Percentiles rank a stretch among this genome's conserved stretches.
Conservation (phyloP, 2,113 vertebrate species). For the Plecturocebus donacophilus region DNA sequence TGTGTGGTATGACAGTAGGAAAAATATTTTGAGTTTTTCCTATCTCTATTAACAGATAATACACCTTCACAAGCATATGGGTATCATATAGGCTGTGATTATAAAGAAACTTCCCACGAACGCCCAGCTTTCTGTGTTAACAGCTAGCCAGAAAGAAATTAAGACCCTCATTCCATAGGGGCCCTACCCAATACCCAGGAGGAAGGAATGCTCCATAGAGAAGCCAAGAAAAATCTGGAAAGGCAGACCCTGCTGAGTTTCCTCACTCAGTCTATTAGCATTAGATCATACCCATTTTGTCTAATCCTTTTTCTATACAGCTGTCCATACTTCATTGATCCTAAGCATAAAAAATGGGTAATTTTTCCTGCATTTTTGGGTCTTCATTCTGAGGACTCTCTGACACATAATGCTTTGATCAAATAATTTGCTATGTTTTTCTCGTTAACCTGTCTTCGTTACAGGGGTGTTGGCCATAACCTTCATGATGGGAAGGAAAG, state of each 20-base stretch:
- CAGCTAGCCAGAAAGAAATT: background rate
- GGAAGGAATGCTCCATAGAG: background rate
- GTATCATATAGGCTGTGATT: background rate
- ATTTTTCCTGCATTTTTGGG: background rate
- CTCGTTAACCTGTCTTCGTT: background rate
- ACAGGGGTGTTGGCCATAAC: background rate
- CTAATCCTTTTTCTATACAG: background rate
- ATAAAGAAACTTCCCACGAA: background rate
- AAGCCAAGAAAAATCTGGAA: background rate
- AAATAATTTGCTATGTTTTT: background rate
- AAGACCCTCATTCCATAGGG: background rate
- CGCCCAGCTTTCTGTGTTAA: background rate
- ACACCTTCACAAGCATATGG: background rate
- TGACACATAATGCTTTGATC: background rate
- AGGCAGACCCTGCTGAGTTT: background rate
- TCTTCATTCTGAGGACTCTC: background rate
- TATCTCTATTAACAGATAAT: background rate
- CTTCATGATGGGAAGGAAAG: background rate
- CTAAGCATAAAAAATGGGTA: background rate
- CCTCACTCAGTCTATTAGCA: background rate
- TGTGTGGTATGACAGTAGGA: background rate
- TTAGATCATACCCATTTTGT: background rate
- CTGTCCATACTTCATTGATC: background rate
- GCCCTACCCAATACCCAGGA: background rate
- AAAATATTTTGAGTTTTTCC: background rate